Conservation (phyloP, 2,113 vertebrate genomes). For the Eupsittula cactorum region DNA sequence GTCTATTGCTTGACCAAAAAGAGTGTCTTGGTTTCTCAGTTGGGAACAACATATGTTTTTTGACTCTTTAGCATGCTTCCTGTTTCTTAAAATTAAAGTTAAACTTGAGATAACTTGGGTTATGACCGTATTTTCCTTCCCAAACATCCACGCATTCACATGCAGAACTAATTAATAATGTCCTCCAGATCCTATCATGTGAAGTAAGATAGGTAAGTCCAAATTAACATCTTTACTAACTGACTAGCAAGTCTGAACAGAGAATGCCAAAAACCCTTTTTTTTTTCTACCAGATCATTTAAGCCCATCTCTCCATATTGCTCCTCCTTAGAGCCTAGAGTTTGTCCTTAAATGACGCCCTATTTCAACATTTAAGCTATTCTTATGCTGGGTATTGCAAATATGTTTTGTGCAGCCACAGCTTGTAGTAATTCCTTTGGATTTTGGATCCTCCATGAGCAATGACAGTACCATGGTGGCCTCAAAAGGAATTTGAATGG, state of each 20-base stretch:
- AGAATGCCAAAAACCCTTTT: not conserved
- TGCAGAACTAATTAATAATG: not conserved
- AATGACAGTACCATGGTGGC: not conserved
- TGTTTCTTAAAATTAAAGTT: not conserved
- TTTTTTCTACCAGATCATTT: not conserved
- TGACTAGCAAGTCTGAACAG: not conserved
- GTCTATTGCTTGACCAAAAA: not conserved
- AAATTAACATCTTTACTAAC: not conserved
- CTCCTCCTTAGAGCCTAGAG: not conserved
- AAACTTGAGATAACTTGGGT: not conserved
- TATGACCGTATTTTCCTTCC: not conserved
- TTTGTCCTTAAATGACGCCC: not conserved
- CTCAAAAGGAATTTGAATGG: not conserved
- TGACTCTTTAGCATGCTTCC: not conserved
- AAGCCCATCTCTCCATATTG: not conserved
- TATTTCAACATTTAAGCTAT: not conserved
- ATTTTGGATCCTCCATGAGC: not conserved
- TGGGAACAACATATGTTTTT: not conserved
- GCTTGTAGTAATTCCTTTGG: not conserved
- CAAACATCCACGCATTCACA: not conserved
- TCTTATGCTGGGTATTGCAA: not conserved
- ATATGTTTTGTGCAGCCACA: not conserved
- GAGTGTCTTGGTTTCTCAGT: not conserved
- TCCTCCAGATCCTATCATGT: accelerated
- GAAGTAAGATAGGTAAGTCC: not conserved